Conservation (phyloP, 2,888 invertebrate species). For the Leptinotarsa tumamoca region DNA sequence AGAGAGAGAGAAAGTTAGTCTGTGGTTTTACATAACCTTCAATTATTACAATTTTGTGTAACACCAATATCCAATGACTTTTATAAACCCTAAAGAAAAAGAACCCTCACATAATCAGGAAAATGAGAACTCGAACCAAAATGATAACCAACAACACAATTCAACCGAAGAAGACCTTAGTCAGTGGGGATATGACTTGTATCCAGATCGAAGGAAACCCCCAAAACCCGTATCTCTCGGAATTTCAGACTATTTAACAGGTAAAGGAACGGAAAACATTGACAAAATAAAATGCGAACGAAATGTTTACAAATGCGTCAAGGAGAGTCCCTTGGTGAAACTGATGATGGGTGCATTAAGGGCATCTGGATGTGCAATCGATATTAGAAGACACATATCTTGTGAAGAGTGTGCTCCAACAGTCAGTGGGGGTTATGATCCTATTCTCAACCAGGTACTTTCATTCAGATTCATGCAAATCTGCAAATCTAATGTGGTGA, state of each 20-base stretch:
- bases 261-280: slow-evolving; percentile 77
- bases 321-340: slow-evolving; percentile 84
- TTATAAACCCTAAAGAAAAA: slow-evolving; percentile 11
- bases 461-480: not conserved
- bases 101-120: not conserved
- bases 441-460: slow-evolving; percentile 79
- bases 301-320: slow-evolving; percentile 80
- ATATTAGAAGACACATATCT: slow-evolving; percentile 87
- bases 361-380: slow-evolving; percentile 83
- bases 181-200: slow-evolving; percentile 83
- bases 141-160: not conserved
- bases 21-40: too few relatives aligned
- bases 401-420: slow-evolving; percentile 89
- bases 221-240: slow-evolving; percentile 69
- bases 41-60: too few relatives aligned
- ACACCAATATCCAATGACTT: not conserved
- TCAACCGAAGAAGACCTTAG: slow-evolving; percentile 21
- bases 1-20: too few relatives aligned
- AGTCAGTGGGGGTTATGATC: slow-evolving; percentile 93
- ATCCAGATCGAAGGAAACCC: slow-evolving; percentile 84
- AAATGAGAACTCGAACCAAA: not conserved
- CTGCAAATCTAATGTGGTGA: not conserved
- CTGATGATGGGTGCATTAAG: slow-evolving; percentile 87
- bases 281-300: slow-evolving; percentile 84
- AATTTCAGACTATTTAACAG: slow-evolving; percentile 45